These are phyloP conservation scores for Napeogenes sylphis DNA, from an alignment of 2,888 invertebrate species.

Conservation along the genomic window DNA sequence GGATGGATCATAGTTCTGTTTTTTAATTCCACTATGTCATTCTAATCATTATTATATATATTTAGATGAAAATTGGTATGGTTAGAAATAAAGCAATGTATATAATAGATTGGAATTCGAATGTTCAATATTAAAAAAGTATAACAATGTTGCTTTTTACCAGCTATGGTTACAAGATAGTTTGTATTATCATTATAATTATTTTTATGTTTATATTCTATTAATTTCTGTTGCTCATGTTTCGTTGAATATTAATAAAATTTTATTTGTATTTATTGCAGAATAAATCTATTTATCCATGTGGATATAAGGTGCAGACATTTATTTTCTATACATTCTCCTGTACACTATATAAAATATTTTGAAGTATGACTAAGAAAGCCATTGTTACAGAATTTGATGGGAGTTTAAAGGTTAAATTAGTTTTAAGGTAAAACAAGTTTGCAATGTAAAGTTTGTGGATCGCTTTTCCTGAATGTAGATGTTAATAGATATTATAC, in stretches of 20 bases:
- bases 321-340: background rate
- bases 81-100: too few relatives aligned
- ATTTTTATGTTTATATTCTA: background rate
- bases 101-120: too few relatives aligned
- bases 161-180: too few relatives aligned
- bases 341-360: background rate
- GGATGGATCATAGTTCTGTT: too few relatives aligned
- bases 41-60: too few relatives aligned
- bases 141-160: too few relatives aligned
- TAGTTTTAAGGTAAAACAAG: conserved; percentile 5
- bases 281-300: background rate
- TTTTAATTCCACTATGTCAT: too few relatives aligned
- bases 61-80: too few relatives aligned
- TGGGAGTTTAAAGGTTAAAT: background rate
- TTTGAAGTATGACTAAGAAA: background rate
- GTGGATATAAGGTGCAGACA: background rate
- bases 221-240: background rate
- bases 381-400: background rate
- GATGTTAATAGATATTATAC: conserved; percentile 4
- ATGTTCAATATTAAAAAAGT: too few relatives aligned
- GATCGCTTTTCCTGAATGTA: conserved; percentile 6
- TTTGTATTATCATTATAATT: background rate
- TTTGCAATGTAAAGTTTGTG: conserved; percentile 1
- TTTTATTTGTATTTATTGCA: conserved; percentile 6
- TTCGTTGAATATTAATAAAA: background rate